Conservation (phyloP, 1,140 invertebrate genomes). For the Drosophila baimaii region DNA sequence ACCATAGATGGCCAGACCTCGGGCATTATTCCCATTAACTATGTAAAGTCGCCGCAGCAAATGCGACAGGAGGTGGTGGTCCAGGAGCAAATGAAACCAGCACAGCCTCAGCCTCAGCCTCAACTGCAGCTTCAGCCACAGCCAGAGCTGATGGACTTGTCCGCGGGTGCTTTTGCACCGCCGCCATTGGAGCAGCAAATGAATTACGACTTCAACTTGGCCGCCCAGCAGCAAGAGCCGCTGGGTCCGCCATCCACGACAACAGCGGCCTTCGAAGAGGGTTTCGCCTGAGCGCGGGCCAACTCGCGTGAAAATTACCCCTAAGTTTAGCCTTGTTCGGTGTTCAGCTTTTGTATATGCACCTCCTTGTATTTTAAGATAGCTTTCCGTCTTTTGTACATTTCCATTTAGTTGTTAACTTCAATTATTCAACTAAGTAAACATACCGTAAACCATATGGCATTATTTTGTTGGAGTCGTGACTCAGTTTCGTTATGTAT, state of each 20-base stretch:
- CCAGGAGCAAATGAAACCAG: slow-evolving; percentile 38
- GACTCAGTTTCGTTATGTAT: neutral
- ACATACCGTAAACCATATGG: slow-evolving; percentile 15
- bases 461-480: neutral
- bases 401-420: slow-evolving; percentile 43
- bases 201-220: slow-evolving; percentile 70
- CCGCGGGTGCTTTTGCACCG: slow-evolving; percentile 61
- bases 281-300: slow-evolving; percentile 43
- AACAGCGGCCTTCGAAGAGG: slow-evolving; percentile 52
- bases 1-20: slow-evolving; percentile 88
- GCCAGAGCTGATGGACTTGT: slow-evolving; percentile 69
- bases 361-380: slow-evolving; percentile 43
- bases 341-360: slow-evolving; percentile 29
- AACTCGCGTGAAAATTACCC: slow-evolving; percentile 2
- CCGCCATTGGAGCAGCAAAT: slow-evolving; percentile 67
- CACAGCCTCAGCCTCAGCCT: slow-evolving; percentile 49
- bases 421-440: slow-evolving; percentile 33
- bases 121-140: too few species aligned
- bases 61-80: slow-evolving; percentile 65
- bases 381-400: slow-evolving; percentile 40
- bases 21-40: slow-evolving; percentile 92
- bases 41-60: slow-evolving; percentile 87
- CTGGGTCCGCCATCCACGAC: slow-evolving; percentile 64
- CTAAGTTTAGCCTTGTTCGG: slow-evolving; percentile 41
- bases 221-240: slow-evolving; percentile 63